phyloP scores from a whole-genome alignment of 1,140 invertebrate genomes.

The Physella acuta region DNA sequence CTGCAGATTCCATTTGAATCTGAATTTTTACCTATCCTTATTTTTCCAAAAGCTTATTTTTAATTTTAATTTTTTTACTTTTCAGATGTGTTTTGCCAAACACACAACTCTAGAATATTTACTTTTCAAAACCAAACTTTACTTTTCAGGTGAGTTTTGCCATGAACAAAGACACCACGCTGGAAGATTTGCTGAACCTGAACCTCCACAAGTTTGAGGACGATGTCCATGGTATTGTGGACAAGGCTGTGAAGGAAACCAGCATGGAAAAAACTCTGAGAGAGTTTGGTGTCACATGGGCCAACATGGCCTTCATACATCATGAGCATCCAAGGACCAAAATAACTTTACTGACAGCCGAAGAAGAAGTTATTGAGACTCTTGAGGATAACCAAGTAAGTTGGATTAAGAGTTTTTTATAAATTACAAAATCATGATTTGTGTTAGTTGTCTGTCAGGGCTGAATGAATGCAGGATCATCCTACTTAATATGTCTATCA shows the following conservation, averaged over 20 bases:
- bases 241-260: slow-evolving; percentile 96
- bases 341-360: slow-evolving; percentile 79
- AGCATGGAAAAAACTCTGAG: slow-evolving; percentile 93
- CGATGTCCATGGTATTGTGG: slow-evolving; percentile 94
- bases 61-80: not conserved
- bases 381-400: slow-evolving; percentile 93
- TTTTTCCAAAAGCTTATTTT: not conserved
- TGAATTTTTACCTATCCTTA: too few species aligned
- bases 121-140: not conserved
- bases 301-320: slow-evolving; percentile 89
- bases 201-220: slow-evolving; percentile 94
- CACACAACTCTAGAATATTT: not conserved
- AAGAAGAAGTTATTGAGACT: slow-evolving; percentile 93
- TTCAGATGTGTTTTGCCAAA: not conserved
- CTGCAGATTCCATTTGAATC: too few species aligned
- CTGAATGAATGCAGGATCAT: too few species aligned
- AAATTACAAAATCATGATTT: too few species aligned
- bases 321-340: slow-evolving; percentile 83
- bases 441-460: too few species aligned
- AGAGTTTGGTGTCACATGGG: slow-evolving; percentile 88
- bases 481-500: too few species aligned
- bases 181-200: slow-evolving; percentile 84
- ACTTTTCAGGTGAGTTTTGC: slow-evolving; percentile 79
- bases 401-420: too few species aligned
- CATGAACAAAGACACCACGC: slow-evolving; percentile 88